Evolutionary conservation across 1,140 invertebrate species (phyloP).

Genomic region (Drosophila sproati): DNA sequence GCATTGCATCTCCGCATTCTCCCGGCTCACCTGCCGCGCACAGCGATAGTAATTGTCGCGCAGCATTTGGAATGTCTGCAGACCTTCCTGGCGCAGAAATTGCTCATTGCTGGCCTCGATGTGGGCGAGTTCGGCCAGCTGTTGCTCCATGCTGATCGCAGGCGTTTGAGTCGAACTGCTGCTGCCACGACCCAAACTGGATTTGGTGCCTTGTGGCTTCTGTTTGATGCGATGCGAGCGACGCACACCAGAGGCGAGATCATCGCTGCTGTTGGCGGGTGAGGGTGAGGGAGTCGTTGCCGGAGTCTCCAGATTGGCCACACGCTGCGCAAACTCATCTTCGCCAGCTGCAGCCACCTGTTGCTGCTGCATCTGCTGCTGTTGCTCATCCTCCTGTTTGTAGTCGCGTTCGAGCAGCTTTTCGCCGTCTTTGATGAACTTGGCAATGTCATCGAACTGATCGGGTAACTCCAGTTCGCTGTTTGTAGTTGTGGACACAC

Average conservation of each 20-base stretch:
- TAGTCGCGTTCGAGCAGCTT: conserved; percentile 76
- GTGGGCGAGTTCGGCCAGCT: conserved; percentile 66
- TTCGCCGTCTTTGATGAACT: conserved; percentile 79
- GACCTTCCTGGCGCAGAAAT: conserved; percentile 86
- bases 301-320: conserved; percentile 61
- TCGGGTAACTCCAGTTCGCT: conserved; percentile 51
- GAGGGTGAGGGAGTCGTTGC: conserved; percentile 26
- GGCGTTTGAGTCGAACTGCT: conserved; percentile 20
- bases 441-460: conserved; percentile 74
- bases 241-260: conserved; percentile 51
- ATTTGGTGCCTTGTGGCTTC: conserved; percentile 67
- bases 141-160: conserved; percentile 69
- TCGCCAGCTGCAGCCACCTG: conserved; percentile 6
- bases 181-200: conserved; percentile 51
- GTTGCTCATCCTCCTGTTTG: conserved; percentile 67
- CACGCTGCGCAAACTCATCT: conserved; percentile 57
- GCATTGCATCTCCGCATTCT: conserved; percentile 97
- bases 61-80: conserved; percentile 92
- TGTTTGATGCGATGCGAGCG: conserved; percentile 80
- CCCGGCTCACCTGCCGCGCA: conserved; percentile 91
- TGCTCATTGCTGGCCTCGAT: conserved; percentile 76
- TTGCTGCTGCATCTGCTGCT: conserved; percentile 21
- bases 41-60: conserved; percentile 94
- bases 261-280: conserved; percentile 23
- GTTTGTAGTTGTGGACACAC: conserved; percentile 23